These are phyloP conservation scores for Corapipo altera DNA, from an alignment of 2,113 vertebrate genomes.

Conservation along the genomic window DNA sequence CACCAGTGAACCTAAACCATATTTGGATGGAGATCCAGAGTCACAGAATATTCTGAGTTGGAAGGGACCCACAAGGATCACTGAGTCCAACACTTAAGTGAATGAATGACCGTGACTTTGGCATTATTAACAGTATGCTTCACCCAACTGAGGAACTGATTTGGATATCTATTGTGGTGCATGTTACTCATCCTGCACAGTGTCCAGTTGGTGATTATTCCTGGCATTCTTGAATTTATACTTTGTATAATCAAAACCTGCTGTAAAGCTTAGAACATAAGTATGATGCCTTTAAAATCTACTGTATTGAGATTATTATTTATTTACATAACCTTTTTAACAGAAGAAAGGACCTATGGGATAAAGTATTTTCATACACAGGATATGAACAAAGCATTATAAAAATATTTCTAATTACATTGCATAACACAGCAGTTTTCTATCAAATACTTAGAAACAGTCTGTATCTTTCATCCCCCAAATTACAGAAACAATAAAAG, in stretches of 20 bases:
- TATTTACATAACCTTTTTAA: constrained; percentile 27
- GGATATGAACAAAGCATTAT: not conserved
- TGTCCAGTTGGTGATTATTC: not conserved
- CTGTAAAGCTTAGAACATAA: not conserved
- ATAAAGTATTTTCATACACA: not conserved
- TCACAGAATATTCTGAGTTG: not conserved
- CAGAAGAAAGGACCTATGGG: not conserved
- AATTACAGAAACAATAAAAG: not conserved
- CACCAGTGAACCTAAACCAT: not conserved
- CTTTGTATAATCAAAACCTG: not conserved
- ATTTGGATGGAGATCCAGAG: not conserved
- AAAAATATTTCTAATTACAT: not conserved
- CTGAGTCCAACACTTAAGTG: not conserved
- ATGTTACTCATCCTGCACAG: not conserved
- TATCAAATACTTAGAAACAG: not conserved
- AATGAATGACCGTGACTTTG: not conserved
- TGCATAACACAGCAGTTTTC: not conserved
- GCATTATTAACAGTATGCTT: not conserved
- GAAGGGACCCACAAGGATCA: not conserved
- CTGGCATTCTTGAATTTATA: not conserved
- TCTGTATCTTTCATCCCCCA: constrained; percentile 30
- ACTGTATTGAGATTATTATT: not conserved
- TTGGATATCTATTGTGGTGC: not conserved
- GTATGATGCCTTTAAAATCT: not conserved
- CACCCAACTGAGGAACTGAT: not conserved